Conservation (phyloP, 1,140 invertebrate genomes). For the Choristoneura fumiferana region DNA sequence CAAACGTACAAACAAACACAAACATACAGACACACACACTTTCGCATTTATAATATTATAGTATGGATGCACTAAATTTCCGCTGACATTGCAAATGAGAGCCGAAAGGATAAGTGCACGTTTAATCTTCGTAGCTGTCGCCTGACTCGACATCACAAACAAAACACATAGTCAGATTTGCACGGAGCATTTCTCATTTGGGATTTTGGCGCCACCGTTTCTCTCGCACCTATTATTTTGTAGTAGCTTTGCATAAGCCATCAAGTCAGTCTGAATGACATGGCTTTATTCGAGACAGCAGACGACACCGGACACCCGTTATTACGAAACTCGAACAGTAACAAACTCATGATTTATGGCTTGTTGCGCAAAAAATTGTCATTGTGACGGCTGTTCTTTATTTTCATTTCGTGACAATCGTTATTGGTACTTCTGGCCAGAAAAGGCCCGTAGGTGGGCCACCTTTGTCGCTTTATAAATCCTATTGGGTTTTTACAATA, state of each 20-base stretch:
- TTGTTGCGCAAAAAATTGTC: constrained; percentile 10
- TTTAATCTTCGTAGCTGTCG: neutral
- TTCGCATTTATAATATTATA: too few species aligned
- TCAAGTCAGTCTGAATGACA: neutral
- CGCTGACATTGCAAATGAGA: neutral
- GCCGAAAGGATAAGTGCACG: neutral
- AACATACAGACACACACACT: too few species aligned
- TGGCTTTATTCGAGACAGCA: neutral
- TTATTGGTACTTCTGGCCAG: constrained; percentile 1
- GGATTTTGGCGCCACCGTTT: neutral
- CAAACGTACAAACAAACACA: too few species aligned
- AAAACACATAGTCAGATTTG: neutral
- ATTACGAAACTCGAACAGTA: neutral
- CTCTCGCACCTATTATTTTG: neutral
- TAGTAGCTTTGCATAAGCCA: neutral
- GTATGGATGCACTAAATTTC: neutral
- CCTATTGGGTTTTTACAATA: neutral
- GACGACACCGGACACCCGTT: neutral
- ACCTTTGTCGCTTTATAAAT: constrained; percentile 4
- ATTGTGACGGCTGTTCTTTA: constrained; percentile 7
- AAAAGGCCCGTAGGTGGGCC: constrained; percentile 11
- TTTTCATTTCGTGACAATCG: constrained; percentile 10
- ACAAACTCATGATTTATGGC: neutral
- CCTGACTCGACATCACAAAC: neutral
- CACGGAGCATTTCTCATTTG: neutral